phyloP scores from a whole-genome alignment of 2,888 invertebrate species.

The Drosophila paranaensis region DNA sequence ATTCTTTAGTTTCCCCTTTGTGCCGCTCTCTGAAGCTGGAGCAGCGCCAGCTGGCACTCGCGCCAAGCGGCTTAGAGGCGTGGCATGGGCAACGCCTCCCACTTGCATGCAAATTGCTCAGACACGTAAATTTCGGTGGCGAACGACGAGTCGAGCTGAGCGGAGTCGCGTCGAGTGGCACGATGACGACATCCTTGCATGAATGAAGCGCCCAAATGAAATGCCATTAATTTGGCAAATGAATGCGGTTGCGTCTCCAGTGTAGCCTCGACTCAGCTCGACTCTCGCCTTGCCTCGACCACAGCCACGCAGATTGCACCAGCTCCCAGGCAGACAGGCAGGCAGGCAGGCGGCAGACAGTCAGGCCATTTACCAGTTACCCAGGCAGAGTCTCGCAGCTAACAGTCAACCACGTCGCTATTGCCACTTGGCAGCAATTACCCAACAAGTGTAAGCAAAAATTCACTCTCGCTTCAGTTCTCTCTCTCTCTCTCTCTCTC shows the following conservation, averaged over 20 bases:
- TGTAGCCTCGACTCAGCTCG: slow-evolving; percentile 20
- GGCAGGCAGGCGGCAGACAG: slow-evolving; percentile 3
- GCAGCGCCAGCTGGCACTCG: slow-evolving; percentile 65
- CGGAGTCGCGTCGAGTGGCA: slow-evolving; percentile 7
- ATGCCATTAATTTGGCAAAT: slow-evolving; percentile 81
- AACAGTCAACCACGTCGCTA: slow-evolving; percentile 50
- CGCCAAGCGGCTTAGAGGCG: slow-evolving; percentile 29
- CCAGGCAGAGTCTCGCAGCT: not conserved
- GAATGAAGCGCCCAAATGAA: slow-evolving; percentile 80
- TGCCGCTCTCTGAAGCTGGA: slow-evolving; percentile 23
- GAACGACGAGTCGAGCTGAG: slow-evolving; percentile 20
- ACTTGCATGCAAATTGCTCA: slow-evolving; percentile 65
- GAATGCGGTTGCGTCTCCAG: slow-evolving; percentile 74
- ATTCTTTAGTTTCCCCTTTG: slow-evolving; percentile 9
- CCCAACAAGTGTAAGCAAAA: slow-evolving; percentile 75
- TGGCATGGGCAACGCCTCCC: slow-evolving; percentile 44
- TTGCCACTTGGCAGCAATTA: slow-evolving; percentile 75
- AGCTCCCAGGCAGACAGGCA: slow-evolving; percentile 6
- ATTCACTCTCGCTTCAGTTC: slow-evolving; percentile 46
- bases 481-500: not conserved
- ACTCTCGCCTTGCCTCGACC: slow-evolving; percentile 15
- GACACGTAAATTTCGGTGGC: slow-evolving; percentile 78
- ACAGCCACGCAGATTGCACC: slow-evolving; percentile 30
- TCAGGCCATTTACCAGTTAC: slow-evolving; percentile 1
- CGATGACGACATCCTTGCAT: slow-evolving; percentile 74